phyloP scores from a whole-genome alignment of 2,888 invertebrate genomes.

The Pollenia labialis region DNA sequence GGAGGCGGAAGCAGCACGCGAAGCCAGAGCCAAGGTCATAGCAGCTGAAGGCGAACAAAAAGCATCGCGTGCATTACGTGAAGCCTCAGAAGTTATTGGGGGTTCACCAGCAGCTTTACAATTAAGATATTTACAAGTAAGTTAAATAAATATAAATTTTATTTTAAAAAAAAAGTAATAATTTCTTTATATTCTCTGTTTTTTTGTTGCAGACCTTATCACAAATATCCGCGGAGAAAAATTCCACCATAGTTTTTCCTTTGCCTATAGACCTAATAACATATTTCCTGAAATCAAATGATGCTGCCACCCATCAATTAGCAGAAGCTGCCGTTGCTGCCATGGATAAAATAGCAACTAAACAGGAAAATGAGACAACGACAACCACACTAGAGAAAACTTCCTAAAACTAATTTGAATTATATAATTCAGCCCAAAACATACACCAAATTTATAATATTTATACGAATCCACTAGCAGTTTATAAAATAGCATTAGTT shows the following conservation, averaged over 20 bases:
- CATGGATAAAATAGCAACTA: conserved; percentile 51
- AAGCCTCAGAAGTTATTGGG: conserved; percentile 96
- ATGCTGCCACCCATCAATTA: conserved; percentile 78
- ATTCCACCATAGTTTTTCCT: conserved; percentile 98
- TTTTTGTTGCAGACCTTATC: conserved; percentile 92
- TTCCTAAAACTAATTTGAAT: conserved; percentile 34
- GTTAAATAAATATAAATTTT: background rate
- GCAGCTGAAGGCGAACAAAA: conserved; percentile 96
- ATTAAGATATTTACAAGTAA: conserved; percentile 92
- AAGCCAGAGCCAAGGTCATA: conserved; percentile 85
- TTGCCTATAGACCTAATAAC: conserved; percentile 92
- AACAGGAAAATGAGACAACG: conserved; percentile 18
- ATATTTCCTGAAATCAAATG: conserved; percentile 88
- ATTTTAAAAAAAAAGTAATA: background rate
- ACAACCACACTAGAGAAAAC: conserved; percentile 27
- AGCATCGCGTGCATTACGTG: conserved; percentile 94
- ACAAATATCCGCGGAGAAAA: conserved; percentile 98
- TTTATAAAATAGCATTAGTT: too few relatives aligned
- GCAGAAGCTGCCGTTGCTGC: conserved; percentile 72
- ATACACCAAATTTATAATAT: conserved; percentile 30
- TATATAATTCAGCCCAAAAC: background rate
- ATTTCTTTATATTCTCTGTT: background rate
- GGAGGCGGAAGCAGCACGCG: conserved; percentile 88
- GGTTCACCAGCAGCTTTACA: conserved; percentile 97
- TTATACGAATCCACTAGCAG: conserved; percentile 5